Base-by-base conservation (phyloP, 2,888 invertebrate genomes). In the Conops quadrifasciatus region DNA sequence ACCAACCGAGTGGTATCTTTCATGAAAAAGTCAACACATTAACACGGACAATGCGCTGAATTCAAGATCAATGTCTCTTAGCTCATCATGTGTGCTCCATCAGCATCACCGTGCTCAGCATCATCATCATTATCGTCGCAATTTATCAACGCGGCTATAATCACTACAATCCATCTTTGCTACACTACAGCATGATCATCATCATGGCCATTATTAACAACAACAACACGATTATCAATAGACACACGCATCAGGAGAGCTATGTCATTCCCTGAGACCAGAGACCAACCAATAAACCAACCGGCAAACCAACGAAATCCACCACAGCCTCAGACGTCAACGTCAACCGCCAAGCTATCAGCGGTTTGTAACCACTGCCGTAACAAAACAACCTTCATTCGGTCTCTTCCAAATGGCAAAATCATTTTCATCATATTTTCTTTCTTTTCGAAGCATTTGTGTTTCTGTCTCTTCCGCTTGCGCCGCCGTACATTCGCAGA, bases 61-160 rank as follows among this genome's bases (percentile, higher is more conserved):
- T 51, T 66, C 65, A 53, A 66, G 65, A 66, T 66, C 65, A 66
- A 36, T 53, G 65, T 66, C 65, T 51, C 21, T 53, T 62, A 24
- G 43, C 60, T 65, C 30, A 30, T 15, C 26, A 28, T 24, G 28
- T 9, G 24, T 24, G 36, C 9, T 9, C 16, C 28, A 28, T 28
- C 24, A 11, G n/a, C 49, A 59, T 21, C 26, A 59, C 1, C 59
- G 11, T 1, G 15, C 2, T 2, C 21, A 62, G 2, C 16, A 19
- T 2, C 59, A 59, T 24, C 13, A 59, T 2, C 59, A 28, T 28
- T 11, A 59, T 59, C 26, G 24, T 26, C 15, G n/a, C n/a, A n/a
- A n/a, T n/a, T n/a, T n/a, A 13, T 65, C 49, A 49, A 36, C 49
- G 4, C 11, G 11, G 19, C 49, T n/a, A n/a, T n/a, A 19, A 15